Evolutionary conservation across 2,113 vertebrate genomes (phyloP), one percentile per base, ranked within the genome.

Genomic region (Spermophilus dauricus): DNA sequence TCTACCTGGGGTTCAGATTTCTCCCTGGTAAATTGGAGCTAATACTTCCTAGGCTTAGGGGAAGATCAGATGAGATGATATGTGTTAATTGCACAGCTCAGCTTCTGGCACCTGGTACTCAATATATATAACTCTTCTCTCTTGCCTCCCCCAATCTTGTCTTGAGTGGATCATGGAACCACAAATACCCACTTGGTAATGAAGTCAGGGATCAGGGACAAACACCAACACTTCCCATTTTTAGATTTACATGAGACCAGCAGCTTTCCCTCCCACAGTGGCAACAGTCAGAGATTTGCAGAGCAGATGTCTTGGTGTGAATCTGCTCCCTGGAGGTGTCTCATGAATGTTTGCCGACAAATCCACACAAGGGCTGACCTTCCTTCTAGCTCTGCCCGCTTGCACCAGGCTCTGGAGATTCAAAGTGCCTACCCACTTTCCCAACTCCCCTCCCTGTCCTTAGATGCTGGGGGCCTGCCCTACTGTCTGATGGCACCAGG

Each of bases 281-380:
- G 76, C 86, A 77, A 61, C 73, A 87, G 61, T 63, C 56, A 82
- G 92, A 80, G 85, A 86, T 89, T 92, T 70, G 67, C 51, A 34
- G 86, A 97, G 86, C 95, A 97, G 96, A 94, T 98, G 96, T 96
- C 97, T 89, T 86, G 39, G 96, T 96, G 95, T 94, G 96, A 97
- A 96, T 77, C 75, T 16, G 28, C 90, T 95, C 67, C 81, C 91
- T 18, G 69, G 96, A 96, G 89, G 96, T 17, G 42, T 81, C 75
- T 82, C 39, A 0, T 26, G 81, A 92, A 92, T 95, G 97, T 97
- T 97, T 98, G 81, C 93, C 0, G 4, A 97, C 97, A 98, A 93
- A 97, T 48, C 37, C 65, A 72, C 8, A 14, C 48, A 85, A 70
- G 72, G 24, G 6, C 67, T 89, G 96, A 67, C 96, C 95, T 91